Evolutionary conservation across 2,797 vertebrate genomes (phyloP).

Genomic region (Garrulus glandarius): DNA sequence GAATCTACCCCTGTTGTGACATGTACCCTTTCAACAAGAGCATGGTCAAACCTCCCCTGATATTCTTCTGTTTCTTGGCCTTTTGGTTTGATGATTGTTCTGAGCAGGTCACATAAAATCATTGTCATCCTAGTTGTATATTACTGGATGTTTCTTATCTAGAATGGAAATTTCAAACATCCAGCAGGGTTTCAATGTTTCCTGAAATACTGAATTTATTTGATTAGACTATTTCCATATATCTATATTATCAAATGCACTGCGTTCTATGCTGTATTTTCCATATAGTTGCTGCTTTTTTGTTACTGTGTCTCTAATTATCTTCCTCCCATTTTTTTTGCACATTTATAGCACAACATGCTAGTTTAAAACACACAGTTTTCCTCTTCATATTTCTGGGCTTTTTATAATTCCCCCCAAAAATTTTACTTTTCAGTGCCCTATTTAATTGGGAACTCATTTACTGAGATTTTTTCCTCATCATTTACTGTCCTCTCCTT

Average conservation of each 20-base stretch:
- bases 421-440: neutral
- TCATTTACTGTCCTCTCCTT: neutral
- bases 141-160: neutral
- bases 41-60: neutral
- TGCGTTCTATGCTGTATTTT: neutral
- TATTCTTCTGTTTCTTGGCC: neutral
- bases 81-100: neutral
- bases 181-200: neutral
- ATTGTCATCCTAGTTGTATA: neutral
- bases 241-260: neutral
- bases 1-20: neutral
- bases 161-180: neutral
- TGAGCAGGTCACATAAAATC: neutral
- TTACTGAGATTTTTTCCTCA: neutral
- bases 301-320: neutral
- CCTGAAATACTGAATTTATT: neutral
- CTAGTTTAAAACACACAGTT: fast-evolving
- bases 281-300: neutral
- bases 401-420: neutral
- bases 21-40: neutral
- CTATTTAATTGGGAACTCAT: neutral
- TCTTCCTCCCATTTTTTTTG: neutral
- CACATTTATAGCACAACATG: neutral
- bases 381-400: neutral
- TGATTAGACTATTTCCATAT: neutral